Evolutionary conservation across 2,797 vertebrate genomes (phyloP), one percentile per base, ranked within the genome.

Genomic region (Danio aesculapii): DNA sequence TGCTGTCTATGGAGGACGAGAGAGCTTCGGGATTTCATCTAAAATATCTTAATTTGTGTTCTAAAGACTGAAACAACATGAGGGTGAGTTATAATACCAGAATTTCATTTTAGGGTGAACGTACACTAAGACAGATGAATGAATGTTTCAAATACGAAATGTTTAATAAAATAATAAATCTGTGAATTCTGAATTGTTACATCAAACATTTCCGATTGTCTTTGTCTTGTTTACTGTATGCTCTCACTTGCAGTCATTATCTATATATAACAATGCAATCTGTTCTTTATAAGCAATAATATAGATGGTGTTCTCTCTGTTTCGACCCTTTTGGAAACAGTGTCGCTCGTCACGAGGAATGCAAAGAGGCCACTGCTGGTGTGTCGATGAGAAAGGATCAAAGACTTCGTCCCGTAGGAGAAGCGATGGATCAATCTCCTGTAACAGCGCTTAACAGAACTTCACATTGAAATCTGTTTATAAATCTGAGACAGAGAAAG

Each of bases 341-440:
- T 97, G 96, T 57, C 91, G 91, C 85, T 95, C 96, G 0, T 96
- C 95, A 44, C 93, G 92, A 71, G 94, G 95, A 5, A 94, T 90
- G 88, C 93, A 90, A 68, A 93, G 95, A 7, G 96, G 96, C 17
- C 92, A 88, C 76, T 97, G 96, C 87, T 97, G 96, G 96, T 97
- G 96, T 55, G 96, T 97, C 88, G 92, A 96, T 59, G 86, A 92
- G 75, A 92, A 90, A 13, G 96, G 96, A 78, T 87, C 89, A 82
- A 90, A 85, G 0, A 83, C 93, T 61, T 8, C 87, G 0, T 86
- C 88, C 0, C 84, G 85, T 52, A 69, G 84, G 0, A 92, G 87
- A 4, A 84, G 88, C 0, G 90, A 88, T 7, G 91, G 92, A 47
- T 78, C 52, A 16, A 64, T 91, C 67, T 84, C 80, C 0, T 96